Evolutionary conservation across 2,113 vertebrate species (phyloP).

Genomic region (Phrynosoma platyrhinos): DNA sequence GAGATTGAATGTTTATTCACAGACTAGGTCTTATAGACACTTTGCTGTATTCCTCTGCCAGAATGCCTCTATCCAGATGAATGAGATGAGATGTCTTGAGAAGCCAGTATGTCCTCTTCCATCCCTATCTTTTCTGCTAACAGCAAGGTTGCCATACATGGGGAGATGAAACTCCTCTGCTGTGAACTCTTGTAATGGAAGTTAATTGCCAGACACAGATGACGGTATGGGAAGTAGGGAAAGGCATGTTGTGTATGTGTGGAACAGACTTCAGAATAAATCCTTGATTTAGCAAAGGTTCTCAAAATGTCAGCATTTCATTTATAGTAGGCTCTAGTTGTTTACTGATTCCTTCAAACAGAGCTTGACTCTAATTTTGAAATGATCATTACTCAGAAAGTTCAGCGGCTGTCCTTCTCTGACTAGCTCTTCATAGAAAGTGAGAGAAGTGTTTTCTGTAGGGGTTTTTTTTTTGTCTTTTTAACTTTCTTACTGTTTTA

Average conservation of each 20-base stretch:
- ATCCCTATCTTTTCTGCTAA: conserved; percentile 37
- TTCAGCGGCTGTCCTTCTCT: not conserved
- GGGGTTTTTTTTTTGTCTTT: not conserved
- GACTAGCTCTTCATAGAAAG: not conserved
- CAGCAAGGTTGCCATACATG: conserved; percentile 50
- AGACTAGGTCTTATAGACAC: not conserved
- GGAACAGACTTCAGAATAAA: conserved; percentile 26
- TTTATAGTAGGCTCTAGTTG: not conserved
- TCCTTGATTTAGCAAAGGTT: conserved; percentile 47
- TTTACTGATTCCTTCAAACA: conserved; percentile 5
- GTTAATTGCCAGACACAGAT: conserved; percentile 24
- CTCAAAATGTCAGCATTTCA: conserved; percentile 25
- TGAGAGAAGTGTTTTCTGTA: not conserved
- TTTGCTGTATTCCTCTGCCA: not conserved
- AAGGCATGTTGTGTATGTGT: conserved; percentile 17
- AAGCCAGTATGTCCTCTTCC: not conserved
- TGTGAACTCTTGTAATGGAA: conserved; percentile 61
- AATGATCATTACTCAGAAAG: conserved; percentile 7
- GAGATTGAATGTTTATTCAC: conserved; percentile 22
- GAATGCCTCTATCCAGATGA: not conserved
- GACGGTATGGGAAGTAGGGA: not conserved
- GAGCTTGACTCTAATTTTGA: conserved; percentile 3
- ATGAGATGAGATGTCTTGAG: not conserved
- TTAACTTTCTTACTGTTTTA: not conserved
- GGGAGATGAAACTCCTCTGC: conserved; percentile 40